phyloP scores from a whole-genome alignment of 2,888 invertebrate species.

The Philopedon plagiatum region DNA sequence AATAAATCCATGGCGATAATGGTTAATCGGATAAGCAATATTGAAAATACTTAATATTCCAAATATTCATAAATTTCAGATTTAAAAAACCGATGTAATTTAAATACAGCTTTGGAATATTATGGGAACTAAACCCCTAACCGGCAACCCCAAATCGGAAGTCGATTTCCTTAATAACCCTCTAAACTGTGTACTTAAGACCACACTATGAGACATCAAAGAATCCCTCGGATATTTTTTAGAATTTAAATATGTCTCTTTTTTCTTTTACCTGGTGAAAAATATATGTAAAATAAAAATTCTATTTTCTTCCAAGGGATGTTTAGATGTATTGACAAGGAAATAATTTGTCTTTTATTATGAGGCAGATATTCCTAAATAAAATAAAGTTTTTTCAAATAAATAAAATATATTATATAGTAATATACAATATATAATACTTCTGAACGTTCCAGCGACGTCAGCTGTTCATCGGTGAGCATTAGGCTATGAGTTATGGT shows the following conservation, averaged over 20 bases:
- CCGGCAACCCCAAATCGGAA: slow-evolving; percentile 26
- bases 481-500: too few species aligned
- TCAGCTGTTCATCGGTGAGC: too few species aligned
- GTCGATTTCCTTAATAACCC: slow-evolving; percentile 39
- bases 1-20: not conserved
- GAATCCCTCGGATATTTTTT: not conserved
- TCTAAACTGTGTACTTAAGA: slow-evolving; percentile 37
- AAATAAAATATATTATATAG: too few species aligned
- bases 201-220: slow-evolving; percentile 14
- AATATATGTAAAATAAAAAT: not conserved
- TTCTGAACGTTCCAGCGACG: too few species aligned
- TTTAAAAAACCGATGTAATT: not conserved
- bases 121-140: slow-evolving; percentile 27
- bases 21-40: too few species aligned
- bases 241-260: slow-evolving; percentile 8
- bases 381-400: too few species aligned
- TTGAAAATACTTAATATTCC: not conserved
- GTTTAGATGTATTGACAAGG: too few species aligned
- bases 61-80: not conserved
- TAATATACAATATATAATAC: too few species aligned
- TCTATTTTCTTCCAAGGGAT: too few species aligned
- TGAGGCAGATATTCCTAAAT: too few species aligned
- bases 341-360: too few species aligned
- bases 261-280: not conserved
- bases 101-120: slow-evolving; percentile 13